These are phyloP conservation scores for Podarcis lilfordi DNA, from an alignment of 2,797 vertebrate species.

Conservation along the genomic window DNA sequence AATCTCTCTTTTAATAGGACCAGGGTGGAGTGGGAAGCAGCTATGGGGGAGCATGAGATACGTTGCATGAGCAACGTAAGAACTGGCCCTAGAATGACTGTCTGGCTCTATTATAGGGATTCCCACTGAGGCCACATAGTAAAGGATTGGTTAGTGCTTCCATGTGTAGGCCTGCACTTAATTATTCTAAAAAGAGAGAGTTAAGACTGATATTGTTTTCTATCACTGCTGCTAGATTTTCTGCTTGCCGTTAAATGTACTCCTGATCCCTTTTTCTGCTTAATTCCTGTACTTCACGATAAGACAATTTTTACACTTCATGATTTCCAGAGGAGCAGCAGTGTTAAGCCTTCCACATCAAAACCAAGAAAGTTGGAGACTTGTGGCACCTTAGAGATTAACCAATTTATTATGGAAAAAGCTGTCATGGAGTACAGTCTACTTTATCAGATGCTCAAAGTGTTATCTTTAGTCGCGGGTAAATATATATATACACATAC, in stretches of 20 bases:
- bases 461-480: too few relatives aligned
- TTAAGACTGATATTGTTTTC: constrained; percentile 1
- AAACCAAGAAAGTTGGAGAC: background rate
- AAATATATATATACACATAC: too few relatives aligned
- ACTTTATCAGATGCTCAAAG: too few relatives aligned
- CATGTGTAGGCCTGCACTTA: constrained; percentile 7
- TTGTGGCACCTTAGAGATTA: too few relatives aligned
- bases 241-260: background rate
- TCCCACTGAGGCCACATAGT: constrained; percentile 22
- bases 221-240: background rate
- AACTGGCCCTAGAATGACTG: constrained; percentile 1
- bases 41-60: background rate
- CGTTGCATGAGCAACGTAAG: background rate
- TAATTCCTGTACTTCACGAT: background rate
- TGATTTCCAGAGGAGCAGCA: background rate
- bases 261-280: background rate
- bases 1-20: background rate
- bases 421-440: too few relatives aligned
- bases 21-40: background rate
- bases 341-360: background rate
- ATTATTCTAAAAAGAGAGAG: background rate
- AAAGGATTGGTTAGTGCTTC: constrained; percentile 18
- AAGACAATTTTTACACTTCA: background rate
- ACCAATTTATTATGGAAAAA: too few relatives aligned
- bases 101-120: background rate